Conservation (phyloP, 2,797 vertebrate genomes). For the Sebastes wilsoni region DNA sequence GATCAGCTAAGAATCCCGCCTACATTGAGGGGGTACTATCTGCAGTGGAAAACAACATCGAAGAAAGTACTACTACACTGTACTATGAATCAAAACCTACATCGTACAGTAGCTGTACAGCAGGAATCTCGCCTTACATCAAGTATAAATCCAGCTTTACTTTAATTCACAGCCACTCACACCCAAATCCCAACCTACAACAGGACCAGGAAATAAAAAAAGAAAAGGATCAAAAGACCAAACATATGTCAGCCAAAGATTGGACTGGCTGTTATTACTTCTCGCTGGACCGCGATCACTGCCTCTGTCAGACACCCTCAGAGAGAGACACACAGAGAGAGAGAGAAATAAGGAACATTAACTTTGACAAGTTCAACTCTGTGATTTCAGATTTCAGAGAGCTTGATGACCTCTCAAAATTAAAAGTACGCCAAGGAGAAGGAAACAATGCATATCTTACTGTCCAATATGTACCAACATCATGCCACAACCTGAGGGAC, state of each 20-base stretch:
- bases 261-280: constrained; percentile 47
- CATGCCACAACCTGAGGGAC: too few species aligned
- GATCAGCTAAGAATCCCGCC: neutral
- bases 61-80: neutral
- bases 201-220: neutral
- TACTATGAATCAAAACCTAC: neutral
- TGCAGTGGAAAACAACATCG: too few species aligned
- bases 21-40: too few species aligned
- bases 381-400: too few species aligned
- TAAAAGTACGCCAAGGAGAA: too few species aligned
- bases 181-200: neutral
- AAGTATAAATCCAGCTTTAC: neutral
- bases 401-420: too few species aligned
- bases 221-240: constrained; percentile 11
- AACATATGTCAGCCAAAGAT: constrained; percentile 32
- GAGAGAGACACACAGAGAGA: constrained; percentile 2
- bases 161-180: neutral
- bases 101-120: neutral
- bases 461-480: too few species aligned
- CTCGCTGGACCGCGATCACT: constrained; percentile 8
- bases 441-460: too few species aligned
- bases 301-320: constrained; percentile 21
- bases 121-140: neutral
- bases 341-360: neutral
- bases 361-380: too few species aligned